Conservation (phyloP, 2,888 invertebrate species). For the Panzeria rudis region DNA sequence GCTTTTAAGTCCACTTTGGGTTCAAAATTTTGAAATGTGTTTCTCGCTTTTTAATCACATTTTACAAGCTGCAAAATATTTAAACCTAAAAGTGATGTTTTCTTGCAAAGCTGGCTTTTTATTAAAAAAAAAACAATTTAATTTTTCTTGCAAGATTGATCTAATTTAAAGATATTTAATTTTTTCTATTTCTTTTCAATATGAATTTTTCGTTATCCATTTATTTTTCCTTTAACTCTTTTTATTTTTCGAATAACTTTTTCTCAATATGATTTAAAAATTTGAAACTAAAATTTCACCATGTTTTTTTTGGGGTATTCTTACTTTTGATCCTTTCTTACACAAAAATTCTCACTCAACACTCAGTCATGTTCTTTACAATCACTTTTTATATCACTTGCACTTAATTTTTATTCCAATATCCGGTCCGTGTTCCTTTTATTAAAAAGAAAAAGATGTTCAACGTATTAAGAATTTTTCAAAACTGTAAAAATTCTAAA, state of each 20-base stretch:
- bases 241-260: not conserved
- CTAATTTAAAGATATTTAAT: too few relatives aligned
- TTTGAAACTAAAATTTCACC: too few relatives aligned
- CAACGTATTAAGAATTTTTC: slow-evolving; percentile 63
- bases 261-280: not conserved
- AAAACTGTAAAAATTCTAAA: slow-evolving; percentile 71
- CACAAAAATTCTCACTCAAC: slow-evolving; percentile 49
- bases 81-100: too few relatives aligned
- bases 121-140: too few relatives aligned
- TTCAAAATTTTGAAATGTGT: too few relatives aligned
- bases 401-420: slow-evolving; percentile 40
- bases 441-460: slow-evolving; percentile 26
- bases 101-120: too few relatives aligned
- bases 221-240: not conserved
- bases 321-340: slow-evolving; percentile 56
- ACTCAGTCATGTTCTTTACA: slow-evolving; percentile 19
- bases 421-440: slow-evolving; percentile 42
- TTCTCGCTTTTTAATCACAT: too few relatives aligned
- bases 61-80: too few relatives aligned
- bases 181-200: too few relatives aligned
- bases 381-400: slow-evolving; percentile 19
- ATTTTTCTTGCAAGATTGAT: too few relatives aligned
- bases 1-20: not conserved
- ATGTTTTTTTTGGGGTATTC: slow-evolving; percentile 32
- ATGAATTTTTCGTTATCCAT: not conserved